Evolutionary conservation across 2,797 vertebrate species (phyloP).

Genomic region (Threskiornis aethiopicus): DNA sequence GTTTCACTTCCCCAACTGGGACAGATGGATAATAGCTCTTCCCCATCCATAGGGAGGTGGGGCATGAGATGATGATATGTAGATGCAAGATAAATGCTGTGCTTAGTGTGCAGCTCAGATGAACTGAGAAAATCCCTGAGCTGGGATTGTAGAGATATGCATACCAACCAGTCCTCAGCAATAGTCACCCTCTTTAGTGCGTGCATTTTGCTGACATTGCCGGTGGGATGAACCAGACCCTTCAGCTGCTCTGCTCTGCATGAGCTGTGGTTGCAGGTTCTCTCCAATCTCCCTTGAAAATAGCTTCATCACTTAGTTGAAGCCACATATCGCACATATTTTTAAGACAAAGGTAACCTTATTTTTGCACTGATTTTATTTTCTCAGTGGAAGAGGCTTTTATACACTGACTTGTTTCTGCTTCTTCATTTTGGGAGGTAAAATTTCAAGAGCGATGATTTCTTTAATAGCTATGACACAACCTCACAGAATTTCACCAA

Average conservation of each 20-base stretch:
- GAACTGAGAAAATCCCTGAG: neutral
- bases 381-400: fast-evolving
- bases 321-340: neutral
- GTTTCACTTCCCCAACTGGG: neutral
- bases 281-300: neutral
- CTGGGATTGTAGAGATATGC: neutral
- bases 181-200: neutral
- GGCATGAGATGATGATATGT: too few species aligned
- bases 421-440: neutral
- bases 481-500: neutral
- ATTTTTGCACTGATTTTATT: neutral
- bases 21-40: neutral
- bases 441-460: neutral
- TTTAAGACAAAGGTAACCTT: neutral
- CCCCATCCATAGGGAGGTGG: neutral
- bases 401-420: neutral
- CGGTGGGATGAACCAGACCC: neutral
- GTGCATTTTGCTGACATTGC: neutral
- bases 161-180: neutral
- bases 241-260: neutral
- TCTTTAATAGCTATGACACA: neutral
- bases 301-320: neutral
- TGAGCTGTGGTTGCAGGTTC: neutral
- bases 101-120: neutral
- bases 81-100: neutral